phyloP scores from a whole-genome alignment of 2,888 invertebrate species.

The Loripinus fragilis region DNA sequence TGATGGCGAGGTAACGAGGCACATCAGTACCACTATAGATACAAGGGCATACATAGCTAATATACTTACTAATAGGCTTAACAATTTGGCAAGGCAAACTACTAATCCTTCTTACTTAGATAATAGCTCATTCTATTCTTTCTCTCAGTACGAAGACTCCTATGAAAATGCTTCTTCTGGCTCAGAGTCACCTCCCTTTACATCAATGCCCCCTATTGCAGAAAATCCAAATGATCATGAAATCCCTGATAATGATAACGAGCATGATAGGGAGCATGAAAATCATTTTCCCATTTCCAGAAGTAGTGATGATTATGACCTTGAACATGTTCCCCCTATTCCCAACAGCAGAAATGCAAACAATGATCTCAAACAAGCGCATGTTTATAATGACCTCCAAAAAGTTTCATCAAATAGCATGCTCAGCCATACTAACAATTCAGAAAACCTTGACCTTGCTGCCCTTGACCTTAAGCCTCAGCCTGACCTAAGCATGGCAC shows the following conservation, averaged over 20 bases:
- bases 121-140: slow-evolving; percentile 63
- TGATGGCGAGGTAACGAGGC: slow-evolving; percentile 65
- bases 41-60: slow-evolving; percentile 66
- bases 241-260: background rate
- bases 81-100: slow-evolving; percentile 53
- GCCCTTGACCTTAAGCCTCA: background rate
- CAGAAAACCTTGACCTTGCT: background rate
- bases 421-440: background rate
- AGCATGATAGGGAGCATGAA: slow-evolving; percentile 24
- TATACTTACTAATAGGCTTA: slow-evolving; percentile 60
- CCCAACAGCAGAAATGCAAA: background rate
- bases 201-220: slow-evolving; percentile 6
- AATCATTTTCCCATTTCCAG: slow-evolving; percentile 16
- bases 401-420: background rate
- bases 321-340: slow-evolving; percentile 12
- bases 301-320: slow-evolving; percentile 17
- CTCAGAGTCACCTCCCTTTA: slow-evolving; percentile 33
- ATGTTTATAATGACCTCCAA: slow-evolving; percentile 1
- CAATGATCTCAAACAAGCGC: background rate
- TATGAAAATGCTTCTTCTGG: slow-evolving; percentile 60
- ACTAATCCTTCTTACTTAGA: slow-evolving; percentile 41
- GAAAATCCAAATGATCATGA: slow-evolving; percentile 12
- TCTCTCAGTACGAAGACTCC: slow-evolving; percentile 68
- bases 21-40: slow-evolving; percentile 58
- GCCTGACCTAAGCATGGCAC: background rate